Evolutionary conservation across 2,113 vertebrate species (phyloP).

Genomic region (Forbesichthys agassizii): DNA sequence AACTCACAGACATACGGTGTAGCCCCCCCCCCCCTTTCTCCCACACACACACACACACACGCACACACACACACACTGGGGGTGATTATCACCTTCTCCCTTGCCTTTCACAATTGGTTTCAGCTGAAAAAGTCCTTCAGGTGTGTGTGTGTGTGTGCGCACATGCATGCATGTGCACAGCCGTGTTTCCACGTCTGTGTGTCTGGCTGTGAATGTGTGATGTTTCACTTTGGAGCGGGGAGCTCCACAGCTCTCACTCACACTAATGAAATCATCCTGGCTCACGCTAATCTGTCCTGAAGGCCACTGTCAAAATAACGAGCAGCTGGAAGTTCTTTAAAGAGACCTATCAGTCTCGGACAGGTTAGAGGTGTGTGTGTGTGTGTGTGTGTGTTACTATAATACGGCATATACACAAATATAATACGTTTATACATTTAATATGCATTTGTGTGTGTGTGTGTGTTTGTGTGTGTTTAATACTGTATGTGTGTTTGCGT

Average conservation of each 20-base stretch:
- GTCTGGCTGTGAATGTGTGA: constrained; percentile 38
- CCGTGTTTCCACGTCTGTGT: not conserved
- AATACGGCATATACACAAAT: not conserved
- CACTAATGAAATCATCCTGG: constrained; percentile 73
- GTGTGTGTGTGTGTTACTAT: constrained; percentile 11
- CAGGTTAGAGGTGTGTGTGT: constrained; percentile 54
- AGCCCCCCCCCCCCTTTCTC: constrained; percentile 14
- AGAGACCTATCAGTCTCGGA: constrained; percentile 62
- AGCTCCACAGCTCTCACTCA: constrained; percentile 45
- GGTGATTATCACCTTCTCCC: constrained; percentile 64
- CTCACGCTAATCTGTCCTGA: constrained; percentile 73
- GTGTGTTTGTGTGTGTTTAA: constrained; percentile 16
- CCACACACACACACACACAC: constrained; percentile 31
- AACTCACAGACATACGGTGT: constrained; percentile 11
- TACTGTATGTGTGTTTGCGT: not conserved
- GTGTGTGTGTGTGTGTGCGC: constrained; percentile 34
- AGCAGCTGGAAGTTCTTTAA: constrained; percentile 65
- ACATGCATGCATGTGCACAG: constrained; percentile 20
- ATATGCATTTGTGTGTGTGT: constrained; percentile 13
- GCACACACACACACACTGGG: constrained; percentile 40
- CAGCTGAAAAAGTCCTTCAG: constrained; percentile 73
- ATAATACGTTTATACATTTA: no score
- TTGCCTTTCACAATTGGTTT: constrained; percentile 73
- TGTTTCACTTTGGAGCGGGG: constrained; percentile 58
- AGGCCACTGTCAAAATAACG: constrained; percentile 72